Percentiles rank a stretch among this genome's conserved stretches.
phyloP scores from a whole-genome alignment of 1,140 invertebrate genomes.

The Sycophaga agraensis region DNA sequence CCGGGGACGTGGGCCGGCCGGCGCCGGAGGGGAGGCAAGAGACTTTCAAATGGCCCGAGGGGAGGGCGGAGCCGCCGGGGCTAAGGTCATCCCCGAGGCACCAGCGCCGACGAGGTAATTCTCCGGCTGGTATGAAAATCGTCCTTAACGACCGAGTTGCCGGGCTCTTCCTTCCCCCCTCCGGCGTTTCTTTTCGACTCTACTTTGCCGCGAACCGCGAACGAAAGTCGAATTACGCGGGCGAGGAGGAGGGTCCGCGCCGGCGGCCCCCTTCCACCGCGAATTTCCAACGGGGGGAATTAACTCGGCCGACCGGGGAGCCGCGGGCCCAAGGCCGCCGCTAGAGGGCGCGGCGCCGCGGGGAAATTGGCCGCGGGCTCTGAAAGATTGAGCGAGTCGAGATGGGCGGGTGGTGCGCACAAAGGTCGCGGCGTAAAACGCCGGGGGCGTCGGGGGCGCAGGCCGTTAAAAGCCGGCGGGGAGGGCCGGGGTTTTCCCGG shows the following conservation, averaged over 20 bases:
- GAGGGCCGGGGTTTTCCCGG: constrained; percentile 1
- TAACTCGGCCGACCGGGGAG: not conserved
- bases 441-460: not conserved
- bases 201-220: too few relatives aligned
- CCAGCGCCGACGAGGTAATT: constrained; percentile 29
- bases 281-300: too few relatives aligned
- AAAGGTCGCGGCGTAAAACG: not conserved
- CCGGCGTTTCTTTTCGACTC: constrained; percentile 27
- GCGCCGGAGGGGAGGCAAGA: not conserved
- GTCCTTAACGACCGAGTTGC: constrained; percentile 32
- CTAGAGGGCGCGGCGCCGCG: constrained; percentile 7
- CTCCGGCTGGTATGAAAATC: constrained; percentile 35
- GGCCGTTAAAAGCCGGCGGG: not conserved
- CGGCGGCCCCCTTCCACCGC: too few relatives aligned
- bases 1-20: not conserved
- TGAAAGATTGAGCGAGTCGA: too few relatives aligned
- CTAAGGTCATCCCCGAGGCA: constrained; percentile 11
- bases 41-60: constrained; percentile 15
- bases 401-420: not conserved
- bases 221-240: too few relatives aligned
- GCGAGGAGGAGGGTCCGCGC: too few relatives aligned
- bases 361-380: not conserved
- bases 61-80: not conserved
- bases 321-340: constrained; percentile 8
- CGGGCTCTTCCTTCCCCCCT: constrained; percentile 12